Percentiles rank a stretch among this genome's conserved stretches.
Conservation (phyloP, 2,797 vertebrate genomes). For the Sternarchorhynchus goeldii region DNA sequence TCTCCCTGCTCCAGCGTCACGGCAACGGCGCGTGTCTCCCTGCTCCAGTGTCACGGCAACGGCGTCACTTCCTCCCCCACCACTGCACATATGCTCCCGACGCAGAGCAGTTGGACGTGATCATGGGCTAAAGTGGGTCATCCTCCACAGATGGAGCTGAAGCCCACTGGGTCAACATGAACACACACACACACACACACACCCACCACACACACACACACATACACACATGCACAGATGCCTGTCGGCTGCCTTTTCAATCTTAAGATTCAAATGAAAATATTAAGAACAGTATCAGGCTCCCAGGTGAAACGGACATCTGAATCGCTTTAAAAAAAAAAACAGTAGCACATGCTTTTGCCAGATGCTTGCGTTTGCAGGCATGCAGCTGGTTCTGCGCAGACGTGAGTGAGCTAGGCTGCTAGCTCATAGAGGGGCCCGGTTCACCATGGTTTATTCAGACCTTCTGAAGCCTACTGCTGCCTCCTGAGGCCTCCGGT, state of each 20-base stretch:
- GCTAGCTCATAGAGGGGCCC: conserved; percentile 17
- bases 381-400: conserved; percentile 43
- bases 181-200: conserved; percentile 46
- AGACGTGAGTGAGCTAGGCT: conserved; percentile 31
- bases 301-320: conserved; percentile 50
- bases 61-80: conserved; percentile 76
- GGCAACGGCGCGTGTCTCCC: conserved; percentile 52
- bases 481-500: conserved; percentile 27
- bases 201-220: conserved; percentile 63
- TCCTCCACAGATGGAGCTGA: conserved; percentile 79
- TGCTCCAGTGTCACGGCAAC: conserved; percentile 75
- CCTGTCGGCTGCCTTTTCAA: conserved; percentile 21
- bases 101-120: conserved; percentile 81
- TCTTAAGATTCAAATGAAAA: conserved; percentile 44
- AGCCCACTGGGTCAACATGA: conserved; percentile 77
- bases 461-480: conserved; percentile 35
- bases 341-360: conserved; percentile 42
- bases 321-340: conserved; percentile 44
- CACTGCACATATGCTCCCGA: conserved; percentile 82
- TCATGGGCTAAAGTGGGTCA: conserved; percentile 85
- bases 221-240: conserved; percentile 55
- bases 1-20: background rate
- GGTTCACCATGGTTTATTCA: conserved; percentile 46
- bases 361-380: conserved; percentile 35
- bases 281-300: conserved; percentile 29